Evolutionary conservation across 2,797 vertebrate genomes (phyloP).

Genomic region (Mionectes olivaceus): DNA sequence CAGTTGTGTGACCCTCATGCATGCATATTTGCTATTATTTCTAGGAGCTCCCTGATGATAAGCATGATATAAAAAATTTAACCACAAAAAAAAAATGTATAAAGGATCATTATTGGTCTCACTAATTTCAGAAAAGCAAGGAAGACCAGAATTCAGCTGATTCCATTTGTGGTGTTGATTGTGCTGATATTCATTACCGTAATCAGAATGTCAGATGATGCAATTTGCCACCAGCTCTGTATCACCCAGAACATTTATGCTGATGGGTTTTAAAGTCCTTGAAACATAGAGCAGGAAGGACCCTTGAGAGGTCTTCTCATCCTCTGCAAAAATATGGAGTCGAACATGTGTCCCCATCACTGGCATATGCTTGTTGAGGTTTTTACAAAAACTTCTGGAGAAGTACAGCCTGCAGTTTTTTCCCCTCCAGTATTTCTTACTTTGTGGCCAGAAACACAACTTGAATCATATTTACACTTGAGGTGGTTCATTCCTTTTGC

Average conservation of each 20-base stretch:
- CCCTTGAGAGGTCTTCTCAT: neutral
- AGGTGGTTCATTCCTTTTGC: neutral
- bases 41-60: slow-evolving; percentile 51
- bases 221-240: neutral
- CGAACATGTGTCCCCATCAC: rapidly evolving
- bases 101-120: neutral
- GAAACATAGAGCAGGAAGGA: neutral
- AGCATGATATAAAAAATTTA: slow-evolving; percentile 62
- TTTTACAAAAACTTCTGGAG: neutral
- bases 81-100: neutral
- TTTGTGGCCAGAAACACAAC: neutral
- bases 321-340: neutral
- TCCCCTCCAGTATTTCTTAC: neutral
- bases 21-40: slow-evolving; percentile 52
- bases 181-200: slow-evolving; percentile 33
- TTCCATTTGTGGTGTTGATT: neutral
- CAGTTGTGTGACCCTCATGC: slow-evolving; percentile 32
- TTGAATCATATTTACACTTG: neutral
- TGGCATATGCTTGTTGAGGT: rapidly evolving
- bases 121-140: slow-evolving; percentile 21
- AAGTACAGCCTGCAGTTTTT: neutral
- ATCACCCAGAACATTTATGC: neutral
- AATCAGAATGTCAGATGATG: neutral
- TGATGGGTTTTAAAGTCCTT: neutral
- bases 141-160: slow-evolving; percentile 3